A percentile compares a stretch with the other conserved stretches of the same genome.
Evolutionary conservation across 1,140 invertebrate species (phyloP).

Genomic region (Halictus rubicundus): DNA sequence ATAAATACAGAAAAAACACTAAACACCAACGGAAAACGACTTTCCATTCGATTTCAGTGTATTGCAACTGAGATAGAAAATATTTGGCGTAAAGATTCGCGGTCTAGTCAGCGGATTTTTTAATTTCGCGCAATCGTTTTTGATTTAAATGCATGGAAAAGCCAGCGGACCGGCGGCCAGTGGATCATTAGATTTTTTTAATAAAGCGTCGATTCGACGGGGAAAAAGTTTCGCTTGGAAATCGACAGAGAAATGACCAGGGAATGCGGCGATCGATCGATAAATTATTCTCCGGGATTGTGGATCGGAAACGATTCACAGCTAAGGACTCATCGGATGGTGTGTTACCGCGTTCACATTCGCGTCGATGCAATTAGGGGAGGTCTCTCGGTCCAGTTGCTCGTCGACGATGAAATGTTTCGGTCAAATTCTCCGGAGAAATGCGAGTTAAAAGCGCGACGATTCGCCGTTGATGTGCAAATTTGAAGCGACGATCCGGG

Average conservation of each 20-base stretch:
- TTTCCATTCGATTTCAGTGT: no score
- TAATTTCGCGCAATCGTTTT: no score
- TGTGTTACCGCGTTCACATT: constrained; percentile 20
- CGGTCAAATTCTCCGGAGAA: background rate
- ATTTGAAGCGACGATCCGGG: background rate
- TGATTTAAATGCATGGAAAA: no score
- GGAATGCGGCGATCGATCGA: constrained; percentile 54
- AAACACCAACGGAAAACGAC: no score
- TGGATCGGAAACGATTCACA: constrained; percentile 7
- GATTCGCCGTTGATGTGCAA: background rate
- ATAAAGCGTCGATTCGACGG: no score
- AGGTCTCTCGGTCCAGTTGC: constrained; percentile 6
- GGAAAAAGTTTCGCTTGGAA: background rate
- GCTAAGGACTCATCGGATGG: constrained; percentile 51
- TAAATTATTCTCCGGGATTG: constrained; percentile 58
- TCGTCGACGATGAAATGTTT: constrained; percentile 8
- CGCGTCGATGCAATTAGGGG: constrained; percentile 19
- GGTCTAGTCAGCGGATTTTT: no score
- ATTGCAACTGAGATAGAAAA: no score
- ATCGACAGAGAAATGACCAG: constrained; percentile 43
- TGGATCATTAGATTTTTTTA: no score
- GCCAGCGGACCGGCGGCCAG: no score
- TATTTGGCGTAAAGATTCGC: no score
- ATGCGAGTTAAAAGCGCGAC: background rate
- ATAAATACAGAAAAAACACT: no score